These are phyloP conservation scores for Amazona vittata DNA, from an alignment of 2,113 vertebrate species.

Conservation along the genomic window DNA sequence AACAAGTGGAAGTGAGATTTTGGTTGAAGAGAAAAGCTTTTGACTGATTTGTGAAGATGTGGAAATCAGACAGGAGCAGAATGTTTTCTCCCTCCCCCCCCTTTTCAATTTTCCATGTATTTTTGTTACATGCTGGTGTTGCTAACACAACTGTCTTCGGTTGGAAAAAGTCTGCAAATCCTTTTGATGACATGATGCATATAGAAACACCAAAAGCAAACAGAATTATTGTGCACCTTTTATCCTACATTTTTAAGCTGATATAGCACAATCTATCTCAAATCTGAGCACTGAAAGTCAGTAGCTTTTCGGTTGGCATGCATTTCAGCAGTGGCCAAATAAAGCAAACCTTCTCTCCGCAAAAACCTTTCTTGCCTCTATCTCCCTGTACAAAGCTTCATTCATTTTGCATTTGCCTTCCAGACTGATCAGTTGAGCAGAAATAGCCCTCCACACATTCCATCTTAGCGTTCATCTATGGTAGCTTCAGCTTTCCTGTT, in stretches of 20 bases:
- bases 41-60: neutral
- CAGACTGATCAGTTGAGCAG: neutral
- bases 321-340: neutral
- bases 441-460: neutral
- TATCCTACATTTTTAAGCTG: neutral
- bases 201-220: neutral
- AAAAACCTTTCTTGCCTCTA: neutral
- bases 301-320: neutral
- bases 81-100: neutral
- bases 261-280: neutral
- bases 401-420: constrained; percentile 3
- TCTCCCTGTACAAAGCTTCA: neutral
- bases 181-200: neutral
- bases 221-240: neutral
- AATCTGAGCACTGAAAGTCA: neutral
- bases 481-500: neutral
- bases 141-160: neutral
- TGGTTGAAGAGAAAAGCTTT: neutral
- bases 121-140: neutral
- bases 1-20: constrained; percentile 9
- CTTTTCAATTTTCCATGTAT: neutral
- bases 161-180: neutral
- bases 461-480: neutral
- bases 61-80: neutral
- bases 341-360: neutral